Evolutionary conservation across 2,888 invertebrate species (phyloP).

Genomic region (Netelia fuscicornis): DNA sequence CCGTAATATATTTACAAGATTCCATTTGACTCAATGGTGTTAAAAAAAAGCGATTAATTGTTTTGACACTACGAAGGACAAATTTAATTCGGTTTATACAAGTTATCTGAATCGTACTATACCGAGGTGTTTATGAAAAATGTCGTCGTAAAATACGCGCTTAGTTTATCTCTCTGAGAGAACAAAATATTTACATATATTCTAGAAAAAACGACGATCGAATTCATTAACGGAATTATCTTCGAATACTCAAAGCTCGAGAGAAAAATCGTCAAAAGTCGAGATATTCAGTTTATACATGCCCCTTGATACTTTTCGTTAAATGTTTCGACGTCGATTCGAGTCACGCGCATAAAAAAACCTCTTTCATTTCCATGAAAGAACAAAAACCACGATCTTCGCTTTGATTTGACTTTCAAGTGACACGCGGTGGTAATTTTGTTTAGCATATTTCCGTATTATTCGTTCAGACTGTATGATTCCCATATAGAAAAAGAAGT

Average conservation of each 20-base stretch:
- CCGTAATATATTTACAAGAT: constrained; percentile 32
- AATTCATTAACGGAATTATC: neutral
- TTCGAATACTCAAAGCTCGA: neutral
- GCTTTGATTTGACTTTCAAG: too few relatives aligned
- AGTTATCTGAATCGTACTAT: neutral
- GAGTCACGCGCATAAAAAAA: too few relatives aligned
- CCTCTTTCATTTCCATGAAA: too few relatives aligned
- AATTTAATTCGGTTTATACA: neutral
- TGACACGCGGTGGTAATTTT: neutral
- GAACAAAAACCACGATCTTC: constrained; percentile 3
- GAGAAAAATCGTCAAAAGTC: neutral
- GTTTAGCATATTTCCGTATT: constrained; percentile 22
- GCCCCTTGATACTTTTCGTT: too few relatives aligned
- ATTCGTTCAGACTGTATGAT: constrained; percentile 77
- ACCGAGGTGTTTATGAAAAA: neutral
- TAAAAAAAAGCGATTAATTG: neutral
- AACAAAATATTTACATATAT: constrained; percentile 20
- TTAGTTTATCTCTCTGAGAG: neutral
- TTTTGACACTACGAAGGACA: neutral
- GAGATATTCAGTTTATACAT: too few relatives aligned
- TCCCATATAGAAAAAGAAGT: constrained; percentile 83
- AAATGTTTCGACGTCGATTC: too few relatives aligned
- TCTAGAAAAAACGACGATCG: neutral
- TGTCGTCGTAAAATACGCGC: neutral
- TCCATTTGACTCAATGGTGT: neutral